Evolutionary conservation across 2,113 vertebrate species (phyloP), one percentile per base, ranked within the genome.

Genomic region (Colaptes auratus): DNA sequence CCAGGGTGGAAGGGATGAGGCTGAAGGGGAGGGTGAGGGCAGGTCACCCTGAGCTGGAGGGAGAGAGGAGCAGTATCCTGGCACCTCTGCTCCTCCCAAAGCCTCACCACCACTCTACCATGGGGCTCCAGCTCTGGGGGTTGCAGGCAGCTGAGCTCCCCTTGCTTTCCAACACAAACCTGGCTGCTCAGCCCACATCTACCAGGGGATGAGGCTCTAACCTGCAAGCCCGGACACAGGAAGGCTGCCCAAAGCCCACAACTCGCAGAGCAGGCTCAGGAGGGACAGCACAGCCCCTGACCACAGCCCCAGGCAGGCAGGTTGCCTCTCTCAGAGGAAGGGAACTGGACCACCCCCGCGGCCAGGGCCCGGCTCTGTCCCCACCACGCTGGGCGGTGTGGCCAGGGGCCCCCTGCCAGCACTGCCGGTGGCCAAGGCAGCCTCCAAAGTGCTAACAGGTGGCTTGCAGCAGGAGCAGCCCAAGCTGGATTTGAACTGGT

Each of bases 391-490:
- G 58, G 58, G 11, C 33, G 3, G 72, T 4, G 42, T 1, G 15
- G 78, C 24, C 2, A 1, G 48, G 72, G 80, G 25, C 23, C 1
- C 7, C 2, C 74, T 70, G 95, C 93, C 96, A 89, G 95, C 85
- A 3, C 70, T 2, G 91, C 91, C 1, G 87, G 94, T 87, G 94
- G 74, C 92, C 80, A 35, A 7, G 9, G 88, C 81, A 35, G 94
- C 84, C 93, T 82, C 77, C 92, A 65, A 31, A 31, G 80, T 70
- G 44, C 88, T 87, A 83, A 69, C 80, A 88, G 95, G 94, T 81
- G 81, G 77, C 81, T 93, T 87, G 4, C 84, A 92, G 31, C 94
- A 94, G 31, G 28, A 93, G 81, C 90, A 92, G 88, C 93, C 86
- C 28, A 0, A 75, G 86, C 63, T 90, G 77, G 4, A 66, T 93